Conservation (phyloP, 2,113 vertebrate species). For the Emydocephalus ijimae region DNA sequence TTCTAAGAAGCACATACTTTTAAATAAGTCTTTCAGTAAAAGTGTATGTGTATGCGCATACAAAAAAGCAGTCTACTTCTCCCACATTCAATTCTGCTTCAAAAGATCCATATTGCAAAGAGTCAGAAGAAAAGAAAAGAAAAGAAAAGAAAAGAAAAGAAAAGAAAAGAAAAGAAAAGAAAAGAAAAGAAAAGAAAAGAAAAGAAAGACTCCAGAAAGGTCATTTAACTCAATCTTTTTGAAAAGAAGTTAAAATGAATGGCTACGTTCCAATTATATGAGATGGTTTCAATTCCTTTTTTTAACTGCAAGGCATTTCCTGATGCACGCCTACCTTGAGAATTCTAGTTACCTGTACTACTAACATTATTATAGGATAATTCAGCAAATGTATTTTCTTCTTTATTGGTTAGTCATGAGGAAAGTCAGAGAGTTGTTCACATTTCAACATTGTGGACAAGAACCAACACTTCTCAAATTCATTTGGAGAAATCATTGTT, state of each 20-base stretch:
- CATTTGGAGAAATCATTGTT: neutral
- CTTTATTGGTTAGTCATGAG: neutral
- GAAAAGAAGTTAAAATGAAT: slow-evolving; percentile 26
- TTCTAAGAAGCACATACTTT: neutral
- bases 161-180: slow-evolving; percentile 13
- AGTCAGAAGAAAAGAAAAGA: slow-evolving; percentile 27
- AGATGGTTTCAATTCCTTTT: slow-evolving; percentile 2
- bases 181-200: slow-evolving; percentile 13
- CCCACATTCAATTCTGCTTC: slow-evolving; percentile 9
- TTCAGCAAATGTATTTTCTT: neutral
- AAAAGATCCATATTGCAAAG: slow-evolving; percentile 34
- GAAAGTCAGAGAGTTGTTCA: neutral
- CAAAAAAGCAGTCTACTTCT: neutral
- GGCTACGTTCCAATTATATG: neutral
- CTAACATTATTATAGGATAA: neutral
- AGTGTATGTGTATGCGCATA: neutral
- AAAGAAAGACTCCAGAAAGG: slow-evolving; percentile 28
- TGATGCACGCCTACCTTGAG: neutral
- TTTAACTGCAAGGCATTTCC: slow-evolving; percentile 5
- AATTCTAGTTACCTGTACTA: neutral
- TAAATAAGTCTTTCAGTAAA: neutral
- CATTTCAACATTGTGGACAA: neutral
- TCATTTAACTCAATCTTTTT: slow-evolving; percentile 38
- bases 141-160: slow-evolving; percentile 13
- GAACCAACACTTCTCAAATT: neutral